Percentiles rank a stretch among this genome's conserved stretches.
These are phyloP conservation scores for Apostichopus japonicus DNA, from an alignment of 35 echinoderm and acorn worm genomes.

Conservation along the genomic window DNA sequence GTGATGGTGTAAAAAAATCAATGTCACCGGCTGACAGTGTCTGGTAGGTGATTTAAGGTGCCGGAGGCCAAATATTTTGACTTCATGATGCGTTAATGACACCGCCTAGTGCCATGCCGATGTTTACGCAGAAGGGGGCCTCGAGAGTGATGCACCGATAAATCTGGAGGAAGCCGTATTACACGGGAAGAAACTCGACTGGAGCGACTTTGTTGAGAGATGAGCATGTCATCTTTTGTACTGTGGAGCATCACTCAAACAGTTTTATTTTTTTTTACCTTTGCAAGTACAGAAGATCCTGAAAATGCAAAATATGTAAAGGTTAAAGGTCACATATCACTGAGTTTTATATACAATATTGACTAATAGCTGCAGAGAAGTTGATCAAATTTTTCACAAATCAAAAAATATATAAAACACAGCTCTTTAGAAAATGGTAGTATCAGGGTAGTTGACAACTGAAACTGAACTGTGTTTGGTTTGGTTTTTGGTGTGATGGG, in stretches of 20 bases:
- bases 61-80: slow-evolving; percentile 47
- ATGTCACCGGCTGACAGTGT: slow-evolving; percentile 13
- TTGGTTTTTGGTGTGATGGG: too few relatives aligned
- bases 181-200: not conserved
- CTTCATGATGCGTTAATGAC: not conserved
- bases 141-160: not conserved
- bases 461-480: too few relatives aligned
- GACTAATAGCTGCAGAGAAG: not conserved
- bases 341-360: not conserved
- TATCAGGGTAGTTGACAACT: too few relatives aligned
- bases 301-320: not conserved
- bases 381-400: not conserved
- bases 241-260: not conserved
- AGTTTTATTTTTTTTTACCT: not conserved
- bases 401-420: too few relatives aligned
- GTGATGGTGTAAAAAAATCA: slow-evolving; percentile 8
- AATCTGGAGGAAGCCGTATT: not conserved
- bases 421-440: too few relatives aligned
- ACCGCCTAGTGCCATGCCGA: slow-evolving; percentile 6
- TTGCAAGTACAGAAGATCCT: not conserved
- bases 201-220: not conserved
- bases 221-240: not conserved
- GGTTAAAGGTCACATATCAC: not conserved
- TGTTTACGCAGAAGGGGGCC: slow-evolving; percentile 34
- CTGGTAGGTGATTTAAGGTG: slow-evolving; percentile 37